Evolutionary conservation across 2,888 invertebrate genomes (phyloP).

Genomic region (Trachelus stipa): DNA sequence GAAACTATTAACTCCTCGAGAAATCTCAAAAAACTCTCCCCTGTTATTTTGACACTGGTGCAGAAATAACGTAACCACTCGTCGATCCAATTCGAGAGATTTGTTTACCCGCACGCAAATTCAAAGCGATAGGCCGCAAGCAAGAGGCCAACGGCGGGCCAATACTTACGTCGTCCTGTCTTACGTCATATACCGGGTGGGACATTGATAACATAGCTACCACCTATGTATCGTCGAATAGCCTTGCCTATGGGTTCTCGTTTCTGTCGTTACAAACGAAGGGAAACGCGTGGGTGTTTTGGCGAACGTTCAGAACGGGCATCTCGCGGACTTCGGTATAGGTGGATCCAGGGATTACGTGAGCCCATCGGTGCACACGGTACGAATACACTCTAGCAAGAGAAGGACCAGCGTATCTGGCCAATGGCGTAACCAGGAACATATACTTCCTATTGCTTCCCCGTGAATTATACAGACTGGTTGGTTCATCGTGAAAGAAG

Average conservation of each 20-base stretch:
- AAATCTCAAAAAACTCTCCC: not conserved
- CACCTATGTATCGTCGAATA: not conserved
- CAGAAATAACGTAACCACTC: not conserved
- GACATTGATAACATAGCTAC: conserved; percentile 1
- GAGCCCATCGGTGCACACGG: conserved; percentile 31
- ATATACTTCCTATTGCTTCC: not conserved
- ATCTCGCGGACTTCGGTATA: conserved; percentile 13
- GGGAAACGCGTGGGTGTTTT: conserved; percentile 31
- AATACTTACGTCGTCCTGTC: not conserved
- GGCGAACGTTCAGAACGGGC: conserved; percentile 28
- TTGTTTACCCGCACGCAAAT: not conserved
- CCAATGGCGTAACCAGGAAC: conserved; percentile 19
- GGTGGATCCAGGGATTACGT: conserved; percentile 28
- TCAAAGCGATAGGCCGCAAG: not conserved
- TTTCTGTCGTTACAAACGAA: not conserved
- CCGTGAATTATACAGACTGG: not conserved
- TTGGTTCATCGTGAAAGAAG: not conserved
- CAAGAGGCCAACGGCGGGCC: not conserved
- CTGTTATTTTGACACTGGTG: not conserved
- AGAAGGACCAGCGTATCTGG: conserved; percentile 17
- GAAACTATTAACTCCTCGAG: not conserved
- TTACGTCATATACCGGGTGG: conserved; percentile 6
- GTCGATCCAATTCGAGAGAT: conserved; percentile 6
- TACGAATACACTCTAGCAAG: conserved; percentile 27
- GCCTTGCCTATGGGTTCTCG: not conserved